Evolutionary conservation across 2,888 invertebrate genomes (phyloP).

Genomic region (Steromphala cineraria): DNA sequence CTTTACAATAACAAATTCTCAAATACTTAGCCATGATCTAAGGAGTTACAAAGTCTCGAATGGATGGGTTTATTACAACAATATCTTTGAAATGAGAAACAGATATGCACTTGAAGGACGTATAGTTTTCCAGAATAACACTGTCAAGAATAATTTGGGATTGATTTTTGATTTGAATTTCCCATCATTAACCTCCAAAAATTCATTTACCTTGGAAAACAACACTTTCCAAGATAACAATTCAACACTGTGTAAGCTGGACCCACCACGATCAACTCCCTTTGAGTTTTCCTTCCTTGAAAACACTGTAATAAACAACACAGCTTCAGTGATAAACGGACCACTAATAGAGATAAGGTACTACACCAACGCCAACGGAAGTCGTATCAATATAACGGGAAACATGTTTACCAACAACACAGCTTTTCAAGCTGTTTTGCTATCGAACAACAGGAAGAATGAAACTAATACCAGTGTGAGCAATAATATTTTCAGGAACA

Average conservation of each 20-base stretch:
- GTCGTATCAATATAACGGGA: neutral
- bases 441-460: neutral
- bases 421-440: neutral
- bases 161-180: neutral
- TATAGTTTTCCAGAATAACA: neutral
- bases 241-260: neutral
- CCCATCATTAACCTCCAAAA: neutral
- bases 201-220: neutral
- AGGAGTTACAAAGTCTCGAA: neutral
- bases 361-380: neutral
- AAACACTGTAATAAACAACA: neutral
- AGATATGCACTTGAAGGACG: neutral
- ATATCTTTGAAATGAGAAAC: neutral
- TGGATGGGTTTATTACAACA: neutral
- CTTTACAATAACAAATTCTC: neutral
- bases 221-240: neutral
- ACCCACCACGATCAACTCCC: neutral
- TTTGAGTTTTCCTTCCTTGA: neutral
- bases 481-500: slow-evolving; percentile 23
- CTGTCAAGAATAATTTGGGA: neutral
- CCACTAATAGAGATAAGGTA: neutral
- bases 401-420: neutral
- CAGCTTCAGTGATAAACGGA: neutral
- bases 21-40: neutral
- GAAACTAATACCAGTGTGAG: slow-evolving; percentile 7